Evolutionary conservation across 2,888 invertebrate species (phyloP).

Genomic region (Gasteruption jaculator): DNA sequence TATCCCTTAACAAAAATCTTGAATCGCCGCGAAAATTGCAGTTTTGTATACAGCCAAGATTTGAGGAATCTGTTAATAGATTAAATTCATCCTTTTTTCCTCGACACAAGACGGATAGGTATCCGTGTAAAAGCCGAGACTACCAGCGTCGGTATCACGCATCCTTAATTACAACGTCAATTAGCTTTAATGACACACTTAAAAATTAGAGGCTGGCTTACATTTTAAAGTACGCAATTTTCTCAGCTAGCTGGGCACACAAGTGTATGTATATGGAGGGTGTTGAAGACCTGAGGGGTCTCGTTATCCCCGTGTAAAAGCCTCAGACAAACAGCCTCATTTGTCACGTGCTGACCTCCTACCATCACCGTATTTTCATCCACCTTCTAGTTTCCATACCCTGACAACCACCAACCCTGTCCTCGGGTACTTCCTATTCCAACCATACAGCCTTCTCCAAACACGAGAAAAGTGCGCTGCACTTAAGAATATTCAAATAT

Average conservation of each 20-base stretch:
- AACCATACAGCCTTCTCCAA: no score
- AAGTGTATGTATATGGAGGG: background rate
- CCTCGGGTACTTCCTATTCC: constrained; percentile 20
- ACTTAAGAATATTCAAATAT: no score
- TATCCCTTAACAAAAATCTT: background rate
- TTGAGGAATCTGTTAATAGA: no score
- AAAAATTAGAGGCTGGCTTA: constrained; percentile 27
- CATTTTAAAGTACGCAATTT: constrained; percentile 31
- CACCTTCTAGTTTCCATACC: constrained; percentile 17
- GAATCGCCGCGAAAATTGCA: no score
- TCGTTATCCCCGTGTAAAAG: constrained; percentile 41
- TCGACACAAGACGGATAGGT: no score
- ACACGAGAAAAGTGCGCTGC: no score
- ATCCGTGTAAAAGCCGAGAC: no score
- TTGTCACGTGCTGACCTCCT: constrained; percentile 44
- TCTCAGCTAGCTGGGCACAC: constrained; percentile 15
- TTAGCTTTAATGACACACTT: constrained; percentile 35
- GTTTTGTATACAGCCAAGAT: no score
- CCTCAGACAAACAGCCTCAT: constrained; percentile 44
- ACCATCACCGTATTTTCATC: constrained; percentile 28
- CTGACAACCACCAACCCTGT: constrained; percentile 24
- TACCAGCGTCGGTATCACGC: no score
- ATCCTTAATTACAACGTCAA: constrained; percentile 37
- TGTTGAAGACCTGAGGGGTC: constrained; percentile 32
- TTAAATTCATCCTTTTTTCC: no score